phyloP scores from a whole-genome alignment of 23 tunicate genomes.

The Botrylloides violaceus region DNA sequence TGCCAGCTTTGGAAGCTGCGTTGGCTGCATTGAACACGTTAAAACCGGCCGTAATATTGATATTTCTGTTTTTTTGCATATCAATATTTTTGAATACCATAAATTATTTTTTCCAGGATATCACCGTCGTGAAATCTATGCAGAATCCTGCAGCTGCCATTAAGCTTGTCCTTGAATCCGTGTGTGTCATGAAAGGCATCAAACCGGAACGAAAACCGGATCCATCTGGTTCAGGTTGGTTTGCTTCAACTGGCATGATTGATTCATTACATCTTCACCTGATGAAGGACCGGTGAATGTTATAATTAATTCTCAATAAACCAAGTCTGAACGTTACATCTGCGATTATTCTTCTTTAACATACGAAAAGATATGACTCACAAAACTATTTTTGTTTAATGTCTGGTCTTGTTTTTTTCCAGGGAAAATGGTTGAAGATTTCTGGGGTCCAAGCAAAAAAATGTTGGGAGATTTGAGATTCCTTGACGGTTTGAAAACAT shows the following conservation, averaged over 20 bases:
- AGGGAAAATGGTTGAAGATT: slow-evolving; percentile 98
- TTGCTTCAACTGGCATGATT: neutral
- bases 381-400: too few species aligned
- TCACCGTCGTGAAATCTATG: slow-evolving; percentile 88
- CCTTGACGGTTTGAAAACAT: slow-evolving; percentile 72
- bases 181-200: slow-evolving; percentile 92
- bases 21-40: slow-evolving; percentile 87
- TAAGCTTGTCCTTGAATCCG: slow-evolving; percentile 88
- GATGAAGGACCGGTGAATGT: neutral
- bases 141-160: slow-evolving; percentile 85
- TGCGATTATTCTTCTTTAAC: too few species aligned
- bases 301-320: too few species aligned
- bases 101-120: slow-evolving; percentile 75
- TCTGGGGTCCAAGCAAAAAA: slow-evolving; percentile 96
- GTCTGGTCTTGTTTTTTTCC: too few species aligned
- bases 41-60: slow-evolving; percentile 61
- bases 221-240: slow-evolving; percentile 89
- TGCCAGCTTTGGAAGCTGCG: slow-evolving; percentile 96
- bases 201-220: slow-evolving; percentile 98
- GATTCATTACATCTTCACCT: neutral
- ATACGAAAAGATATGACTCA: too few species aligned
- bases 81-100: too few species aligned
- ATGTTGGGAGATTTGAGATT: slow-evolving; percentile 91
- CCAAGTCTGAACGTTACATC: too few species aligned
- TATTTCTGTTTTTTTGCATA: too few species aligned